These are phyloP conservation scores for Palloptera scutellata DNA, from an alignment of 2,888 invertebrate species.

Conservation along the genomic window DNA sequence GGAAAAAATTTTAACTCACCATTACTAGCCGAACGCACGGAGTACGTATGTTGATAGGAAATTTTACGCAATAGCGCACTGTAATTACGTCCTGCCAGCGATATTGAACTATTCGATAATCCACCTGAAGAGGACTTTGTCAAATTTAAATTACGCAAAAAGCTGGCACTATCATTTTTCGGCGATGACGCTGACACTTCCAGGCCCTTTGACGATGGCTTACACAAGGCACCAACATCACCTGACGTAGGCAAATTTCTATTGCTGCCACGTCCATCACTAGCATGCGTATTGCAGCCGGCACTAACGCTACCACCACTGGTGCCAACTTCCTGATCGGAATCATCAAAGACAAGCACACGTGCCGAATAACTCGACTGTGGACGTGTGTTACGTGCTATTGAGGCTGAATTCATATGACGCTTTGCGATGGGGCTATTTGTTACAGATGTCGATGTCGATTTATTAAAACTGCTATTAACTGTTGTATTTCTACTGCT, in stretches of 20 bases:
- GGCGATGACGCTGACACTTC: slow-evolving; percentile 52
- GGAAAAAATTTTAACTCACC: slow-evolving; percentile 45
- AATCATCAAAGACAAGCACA: slow-evolving; percentile 80
- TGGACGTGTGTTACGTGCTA: slow-evolving; percentile 61
- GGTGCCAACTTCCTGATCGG: slow-evolving; percentile 66
- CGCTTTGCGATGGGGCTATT: slow-evolving; percentile 55
- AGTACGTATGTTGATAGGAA: slow-evolving; percentile 63
- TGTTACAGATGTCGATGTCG: slow-evolving; percentile 32
- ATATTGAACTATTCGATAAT: slow-evolving; percentile 59
- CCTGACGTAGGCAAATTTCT: slow-evolving; percentile 7
- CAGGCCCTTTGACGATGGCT: slow-evolving; percentile 43
- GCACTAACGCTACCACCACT: slow-evolving; percentile 25
- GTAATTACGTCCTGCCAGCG: slow-evolving; percentile 58
- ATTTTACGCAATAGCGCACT: slow-evolving; percentile 59
- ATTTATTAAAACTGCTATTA: slow-evolving; percentile 36
- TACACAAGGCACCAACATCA: slow-evolving; percentile 30
- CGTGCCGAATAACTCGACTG: slow-evolving; percentile 77
- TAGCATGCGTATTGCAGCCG: slow-evolving; percentile 20
- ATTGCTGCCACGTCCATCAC: slow-evolving; percentile 30
- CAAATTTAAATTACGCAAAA: slow-evolving; percentile 54
- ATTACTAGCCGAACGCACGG: slow-evolving; percentile 56
- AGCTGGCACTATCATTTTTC: slow-evolving; percentile 42
- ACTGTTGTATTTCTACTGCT: slow-evolving; percentile 23
- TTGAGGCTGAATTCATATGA: slow-evolving; percentile 48
- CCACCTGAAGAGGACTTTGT: slow-evolving; percentile 62